Base-by-base conservation (phyloP, 2,888 invertebrate species). In the Scaptomyza cyrtandrae region DNA sequence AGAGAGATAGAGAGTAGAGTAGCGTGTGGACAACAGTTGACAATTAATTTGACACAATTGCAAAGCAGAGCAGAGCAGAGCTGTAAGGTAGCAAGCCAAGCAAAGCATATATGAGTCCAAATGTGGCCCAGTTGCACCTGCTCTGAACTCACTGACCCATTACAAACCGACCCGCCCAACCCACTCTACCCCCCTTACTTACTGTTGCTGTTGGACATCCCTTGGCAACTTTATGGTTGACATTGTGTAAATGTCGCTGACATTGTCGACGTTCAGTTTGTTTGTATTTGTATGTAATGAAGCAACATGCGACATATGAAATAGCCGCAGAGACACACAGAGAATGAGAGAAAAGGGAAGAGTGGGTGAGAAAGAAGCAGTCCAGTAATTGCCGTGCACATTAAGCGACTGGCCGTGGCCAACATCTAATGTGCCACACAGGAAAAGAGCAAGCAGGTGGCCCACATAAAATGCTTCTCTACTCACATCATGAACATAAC, bases 11-110 rank as follows among this genome's bases (percentile, higher is more conserved):
- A 37, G 29, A 31, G 19, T 11, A 33, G 33, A 43, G 6, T 48
- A 63, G 49, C 44, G 41, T 41, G 49, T 39, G 60, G 79, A 78
- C 73, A 86, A 83, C 86, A 76, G 81, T 78, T 86, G 83, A 86
- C 83, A 86, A 86, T 86, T 84, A 84, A 84, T 84, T 84, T 86
- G 84, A 86, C 84, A 86, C 78, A 80, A 86, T 83, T 80, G 83
- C 77, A 81, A 79, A 85, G 74, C 78, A 81, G 75, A 73, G 73
- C 65, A 52, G 68, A 49, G 71, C 61, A 41, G 16, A 14, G 16
- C 19, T 19, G 19, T 19, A 19, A 19, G 2, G 19, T 2, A 19
- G 2, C 19, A 19, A 73, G 73, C 65, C 48, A 65, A 49, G 71
- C 45, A 67, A 64, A 55, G 80, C 84, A 80, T 62, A 63, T 84